These are phyloP conservation scores for Drosophila trichaetosa DNA, from an alignment of 2,888 invertebrate genomes.

Conservation along the genomic window DNA sequence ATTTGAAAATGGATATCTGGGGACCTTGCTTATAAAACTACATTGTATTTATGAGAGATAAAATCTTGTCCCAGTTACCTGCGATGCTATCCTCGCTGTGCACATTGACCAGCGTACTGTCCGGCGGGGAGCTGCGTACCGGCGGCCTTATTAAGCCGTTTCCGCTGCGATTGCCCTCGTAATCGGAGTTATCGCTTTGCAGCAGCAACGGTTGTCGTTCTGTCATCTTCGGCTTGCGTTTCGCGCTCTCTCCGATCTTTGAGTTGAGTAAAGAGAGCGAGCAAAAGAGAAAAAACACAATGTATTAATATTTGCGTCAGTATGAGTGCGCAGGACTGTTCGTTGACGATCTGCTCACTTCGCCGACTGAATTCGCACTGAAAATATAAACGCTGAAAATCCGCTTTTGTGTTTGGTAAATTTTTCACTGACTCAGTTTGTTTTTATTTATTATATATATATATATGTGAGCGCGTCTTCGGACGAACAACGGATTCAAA, in stretches of 20 bases:
- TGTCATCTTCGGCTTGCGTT: conserved; percentile 86
- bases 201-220: conserved; percentile 89
- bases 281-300: conserved; percentile 2
- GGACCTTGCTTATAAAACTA: neutral
- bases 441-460: neutral
- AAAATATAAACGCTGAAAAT: conserved; percentile 32
- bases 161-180: conserved; percentile 68
- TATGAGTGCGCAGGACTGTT: neutral
- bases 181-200: conserved; percentile 77
- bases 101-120: conserved; percentile 84
- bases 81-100: conserved; percentile 83
- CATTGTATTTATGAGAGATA: neutral
- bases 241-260: conserved; percentile 58
- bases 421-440: conserved; percentile 66
- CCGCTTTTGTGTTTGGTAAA: conserved; percentile 55
- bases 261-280: conserved; percentile 9
- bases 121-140: conserved; percentile 84
- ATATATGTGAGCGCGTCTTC: conserved; percentile 8
- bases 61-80: conserved; percentile 58
- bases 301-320: neutral
- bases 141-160: conserved; percentile 71
- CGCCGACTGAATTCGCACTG: conserved; percentile 59
- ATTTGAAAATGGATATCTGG: neutral
- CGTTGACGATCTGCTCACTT: conserved; percentile 33
- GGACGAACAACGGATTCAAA: conserved; percentile 37